These are phyloP conservation scores for Alentia gelatinosa DNA, from an alignment of 2,888 invertebrate species.

Conservation along the genomic window DNA sequence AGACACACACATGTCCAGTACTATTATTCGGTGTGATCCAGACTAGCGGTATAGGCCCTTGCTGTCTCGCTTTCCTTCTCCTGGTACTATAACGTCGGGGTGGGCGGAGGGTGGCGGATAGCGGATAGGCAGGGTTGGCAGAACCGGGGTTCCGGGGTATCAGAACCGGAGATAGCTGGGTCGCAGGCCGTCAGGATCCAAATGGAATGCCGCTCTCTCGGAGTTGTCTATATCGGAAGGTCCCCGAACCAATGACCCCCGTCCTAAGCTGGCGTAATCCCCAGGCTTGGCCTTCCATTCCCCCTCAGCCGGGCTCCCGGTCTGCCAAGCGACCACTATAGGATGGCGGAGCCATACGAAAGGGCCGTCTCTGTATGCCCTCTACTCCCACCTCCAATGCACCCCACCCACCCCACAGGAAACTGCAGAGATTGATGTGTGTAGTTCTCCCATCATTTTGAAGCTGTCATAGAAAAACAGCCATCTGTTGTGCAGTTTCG, in stretches of 20 bases:
- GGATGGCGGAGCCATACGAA: too few species aligned
- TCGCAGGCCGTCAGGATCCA: conserved; percentile 6
- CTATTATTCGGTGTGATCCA: conserved; percentile 21
- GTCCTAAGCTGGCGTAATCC: conserved; percentile 31
- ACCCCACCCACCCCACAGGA: not conserved
- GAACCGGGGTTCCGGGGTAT: conserved; percentile 41
- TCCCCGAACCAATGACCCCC: not conserved
- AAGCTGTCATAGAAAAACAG: not conserved
- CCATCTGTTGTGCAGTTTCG: conserved; percentile 5
- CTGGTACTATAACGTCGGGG: not conserved
- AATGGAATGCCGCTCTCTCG: conserved; percentile 16
- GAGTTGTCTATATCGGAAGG: conserved; percentile 49
- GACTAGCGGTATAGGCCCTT: not conserved
- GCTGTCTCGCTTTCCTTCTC: not conserved
- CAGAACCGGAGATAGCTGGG: conserved; percentile 39
- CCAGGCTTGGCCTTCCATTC: conserved; percentile 33
- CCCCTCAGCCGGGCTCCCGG: not conserved
- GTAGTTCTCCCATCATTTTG: not conserved
- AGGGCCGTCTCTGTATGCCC: too few species aligned
- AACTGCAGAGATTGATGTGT: not conserved
- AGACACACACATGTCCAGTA: conserved; percentile 33
- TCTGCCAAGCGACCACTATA: too few species aligned
- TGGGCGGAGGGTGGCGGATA: not conserved
- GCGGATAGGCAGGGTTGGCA: too few species aligned
- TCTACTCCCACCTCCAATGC: too few species aligned